phyloP scores from a whole-genome alignment of 2,797 vertebrate species.

The Neomorphus geoffroyi region DNA sequence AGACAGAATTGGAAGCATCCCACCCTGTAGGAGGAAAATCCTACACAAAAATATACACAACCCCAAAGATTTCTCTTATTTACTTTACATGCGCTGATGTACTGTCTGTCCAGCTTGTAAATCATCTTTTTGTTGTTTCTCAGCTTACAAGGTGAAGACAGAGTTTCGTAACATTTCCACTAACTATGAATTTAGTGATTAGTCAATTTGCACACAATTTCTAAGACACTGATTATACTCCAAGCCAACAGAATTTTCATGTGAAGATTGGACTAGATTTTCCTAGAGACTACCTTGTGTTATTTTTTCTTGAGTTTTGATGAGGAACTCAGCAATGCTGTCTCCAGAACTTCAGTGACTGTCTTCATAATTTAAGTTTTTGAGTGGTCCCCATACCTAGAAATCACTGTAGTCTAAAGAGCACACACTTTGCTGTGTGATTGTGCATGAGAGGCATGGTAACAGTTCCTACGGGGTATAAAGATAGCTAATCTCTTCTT shows the following conservation, averaged over 20 bases:
- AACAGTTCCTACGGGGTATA: background rate
- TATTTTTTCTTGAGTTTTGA: background rate
- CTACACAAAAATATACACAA: background rate
- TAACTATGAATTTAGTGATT: background rate
- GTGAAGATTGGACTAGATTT: background rate
- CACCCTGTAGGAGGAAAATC: background rate
- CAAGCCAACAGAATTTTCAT: background rate
- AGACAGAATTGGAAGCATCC: background rate
- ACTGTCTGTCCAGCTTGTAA: background rate
- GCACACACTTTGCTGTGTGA: background rate
- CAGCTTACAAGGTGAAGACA: background rate
- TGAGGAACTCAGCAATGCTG: background rate
- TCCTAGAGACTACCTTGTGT: background rate
- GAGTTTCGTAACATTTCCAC: background rate
- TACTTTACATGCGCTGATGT: background rate
- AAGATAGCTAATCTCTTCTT: background rate
- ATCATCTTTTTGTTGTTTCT: background rate
- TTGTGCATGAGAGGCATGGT: fast-evolving
- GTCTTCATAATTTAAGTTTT: background rate
- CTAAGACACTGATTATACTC: background rate
- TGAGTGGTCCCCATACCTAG: background rate
- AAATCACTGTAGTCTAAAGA: background rate
- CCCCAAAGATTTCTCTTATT: background rate
- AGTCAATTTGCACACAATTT: background rate
- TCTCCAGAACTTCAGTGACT: background rate